These are phyloP conservation scores for Cariama cristata DNA, from an alignment of 2,113 vertebrate species.

Conservation along the genomic window DNA sequence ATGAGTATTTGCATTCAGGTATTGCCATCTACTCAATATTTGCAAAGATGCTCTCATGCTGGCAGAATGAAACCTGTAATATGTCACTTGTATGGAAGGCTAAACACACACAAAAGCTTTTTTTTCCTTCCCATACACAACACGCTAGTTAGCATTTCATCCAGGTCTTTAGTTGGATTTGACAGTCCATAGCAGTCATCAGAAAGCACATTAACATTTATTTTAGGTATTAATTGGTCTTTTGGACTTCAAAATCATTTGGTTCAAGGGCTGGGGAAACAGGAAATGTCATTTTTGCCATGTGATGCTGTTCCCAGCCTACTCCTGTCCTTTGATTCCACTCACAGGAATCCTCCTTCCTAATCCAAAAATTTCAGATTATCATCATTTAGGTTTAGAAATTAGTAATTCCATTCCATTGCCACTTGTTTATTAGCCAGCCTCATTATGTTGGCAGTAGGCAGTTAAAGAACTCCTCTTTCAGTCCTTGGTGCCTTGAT, in stretches of 20 bases:
- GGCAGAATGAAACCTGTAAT: neutral
- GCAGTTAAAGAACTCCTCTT: neutral
- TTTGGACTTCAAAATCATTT: neutral
- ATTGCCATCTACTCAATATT: neutral
- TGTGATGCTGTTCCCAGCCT: neutral
- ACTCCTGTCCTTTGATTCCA: neutral
- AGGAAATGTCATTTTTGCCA: neutral
- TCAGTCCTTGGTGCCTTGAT: neutral
- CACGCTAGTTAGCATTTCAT: neutral
- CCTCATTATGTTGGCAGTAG: accelerated
- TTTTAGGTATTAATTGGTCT: neutral
- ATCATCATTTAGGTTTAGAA: neutral
- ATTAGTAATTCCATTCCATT: neutral
- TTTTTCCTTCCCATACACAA: neutral
- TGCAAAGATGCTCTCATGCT: neutral
- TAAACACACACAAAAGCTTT: neutral
- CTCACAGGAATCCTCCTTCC: neutral
- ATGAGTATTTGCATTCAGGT: neutral
- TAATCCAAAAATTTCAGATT: neutral
- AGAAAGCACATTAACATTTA: neutral
- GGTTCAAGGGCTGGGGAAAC: neutral
- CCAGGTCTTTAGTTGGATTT: neutral
- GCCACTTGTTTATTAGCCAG: neutral
- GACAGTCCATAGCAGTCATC: neutral
- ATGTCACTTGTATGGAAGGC: neutral